Conservation (phyloP, 2,888 invertebrate genomes). For the Phasia obesa region DNA sequence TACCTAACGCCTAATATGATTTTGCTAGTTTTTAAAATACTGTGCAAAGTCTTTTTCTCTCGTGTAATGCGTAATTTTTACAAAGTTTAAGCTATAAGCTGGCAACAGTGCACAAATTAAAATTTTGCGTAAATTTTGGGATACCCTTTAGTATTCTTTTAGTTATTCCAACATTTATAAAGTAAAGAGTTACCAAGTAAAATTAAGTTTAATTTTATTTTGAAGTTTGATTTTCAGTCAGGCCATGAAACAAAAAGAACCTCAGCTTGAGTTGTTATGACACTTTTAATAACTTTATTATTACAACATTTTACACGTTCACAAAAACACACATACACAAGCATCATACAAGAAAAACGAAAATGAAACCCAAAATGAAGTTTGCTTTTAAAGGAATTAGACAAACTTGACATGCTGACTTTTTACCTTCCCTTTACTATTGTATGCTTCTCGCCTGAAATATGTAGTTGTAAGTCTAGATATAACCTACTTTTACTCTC, state of each 20-base stretch:
- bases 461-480: neutral
- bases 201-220: constrained; percentile 56
- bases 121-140: no score
- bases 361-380: constrained; percentile 57
- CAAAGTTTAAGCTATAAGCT: no score
- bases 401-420: constrained; percentile 51
- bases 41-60: no score
- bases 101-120: no score
- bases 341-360: constrained; percentile 26
- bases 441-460: neutral
- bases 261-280: constrained; percentile 79
- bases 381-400: constrained; percentile 59
- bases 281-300: constrained; percentile 82
- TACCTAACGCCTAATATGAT: no score
- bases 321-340: constrained; percentile 55
- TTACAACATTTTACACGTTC: constrained; percentile 77
- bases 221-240: constrained; percentile 54
- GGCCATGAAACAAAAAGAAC: constrained; percentile 55
- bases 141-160: no score
- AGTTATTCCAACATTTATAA: constrained; percentile 26
- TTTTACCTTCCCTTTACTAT: neutral
- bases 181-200: constrained; percentile 34
- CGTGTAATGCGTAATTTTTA: no score
- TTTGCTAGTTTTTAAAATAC: no score
- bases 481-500: neutral